Evolutionary conservation across 2,888 invertebrate species (phyloP), one percentile per base, ranked within the genome.

Genomic region (Escarpia spicata): DNA sequence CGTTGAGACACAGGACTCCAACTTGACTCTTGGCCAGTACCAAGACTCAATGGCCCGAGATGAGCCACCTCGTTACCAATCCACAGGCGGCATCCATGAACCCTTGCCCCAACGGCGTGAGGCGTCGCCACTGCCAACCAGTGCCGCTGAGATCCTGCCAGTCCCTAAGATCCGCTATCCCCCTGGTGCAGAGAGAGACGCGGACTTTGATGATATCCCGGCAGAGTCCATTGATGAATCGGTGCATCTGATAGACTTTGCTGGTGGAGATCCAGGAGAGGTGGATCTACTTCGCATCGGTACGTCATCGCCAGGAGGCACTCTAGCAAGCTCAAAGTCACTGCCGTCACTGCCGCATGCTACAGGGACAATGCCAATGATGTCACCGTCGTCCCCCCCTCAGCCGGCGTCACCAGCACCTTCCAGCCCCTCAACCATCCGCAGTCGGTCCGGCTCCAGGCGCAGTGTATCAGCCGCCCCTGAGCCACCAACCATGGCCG

Each of bases 201-300:
- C 91, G 92, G 75, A 75, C 52, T 52, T 52, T 75, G 75, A 26
- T 0, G 75, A n/a, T n/a, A 75, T 75, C 19, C 75, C 75, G 6
- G 75, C 75, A 2, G 75, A 75, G 75, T 26, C 75, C 75, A 75
- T 75, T 75, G 93, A 92, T 45, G 93, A 94, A 90, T 90, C 93
- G 9, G 93, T 93, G 26, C 94, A 94, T 52, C 93, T 94, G 58
- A 94, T 94, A 75, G 94, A 94, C 93, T 94, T 94, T 90, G 93
- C 90, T 19, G 94, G 91, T 4, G 93, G 91, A 4, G 93, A 92
- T 12, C 92, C 90, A 2, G 75, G n/a, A 26, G 75, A 75, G n/a
- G 75, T 75, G 43, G 93, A 93, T 37, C 37, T 37, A 31, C 92
- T 92, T 15, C 37, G 75, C 75, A 43, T 52, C 37, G 44, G 60